Conservation (phyloP, 2,888 invertebrate genomes). For the Mesochorus sp. region DNA sequence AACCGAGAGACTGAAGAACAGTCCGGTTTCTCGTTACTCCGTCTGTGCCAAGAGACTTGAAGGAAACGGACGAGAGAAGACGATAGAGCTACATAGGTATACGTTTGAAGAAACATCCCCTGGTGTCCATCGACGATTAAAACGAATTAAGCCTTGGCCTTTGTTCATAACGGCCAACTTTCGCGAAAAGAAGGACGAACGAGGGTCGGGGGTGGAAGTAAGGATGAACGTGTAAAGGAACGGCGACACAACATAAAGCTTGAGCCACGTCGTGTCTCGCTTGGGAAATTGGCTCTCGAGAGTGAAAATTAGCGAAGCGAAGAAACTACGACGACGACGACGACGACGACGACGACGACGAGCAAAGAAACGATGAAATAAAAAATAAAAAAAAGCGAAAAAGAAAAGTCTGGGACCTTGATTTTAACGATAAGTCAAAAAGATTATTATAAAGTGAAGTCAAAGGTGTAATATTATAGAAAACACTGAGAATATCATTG, state of each 20-base stretch:
- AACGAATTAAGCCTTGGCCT: constrained; percentile 46
- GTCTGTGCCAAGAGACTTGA: constrained; percentile 15
- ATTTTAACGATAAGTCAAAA: background rate
- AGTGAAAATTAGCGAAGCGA: constrained; percentile 52
- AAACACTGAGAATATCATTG: too few relatives aligned
- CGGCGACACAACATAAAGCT: constrained; percentile 18
- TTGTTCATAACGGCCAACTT: constrained; percentile 42
- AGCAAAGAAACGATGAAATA: background rate
- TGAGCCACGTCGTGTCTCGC: constrained; percentile 21
- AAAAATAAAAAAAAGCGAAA: background rate
- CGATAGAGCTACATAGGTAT: background rate
- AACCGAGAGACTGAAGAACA: background rate
- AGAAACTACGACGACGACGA: too few relatives aligned
- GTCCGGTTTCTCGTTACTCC: constrained; percentile 17
- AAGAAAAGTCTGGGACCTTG: background rate
- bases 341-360: background rate
- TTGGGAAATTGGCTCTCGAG: constrained; percentile 39
- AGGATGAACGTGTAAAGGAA: background rate
- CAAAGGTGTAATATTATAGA: background rate
- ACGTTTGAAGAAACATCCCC: background rate
- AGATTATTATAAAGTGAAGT: background rate
- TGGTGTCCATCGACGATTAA: constrained; percentile 48
- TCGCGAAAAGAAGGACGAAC: background rate
- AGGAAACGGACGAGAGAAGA: constrained; percentile 3
- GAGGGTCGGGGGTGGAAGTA: background rate